These are phyloP conservation scores for Orthosia gothica DNA, from an alignment of 2,888 invertebrate genomes.

Conservation along the genomic window DNA sequence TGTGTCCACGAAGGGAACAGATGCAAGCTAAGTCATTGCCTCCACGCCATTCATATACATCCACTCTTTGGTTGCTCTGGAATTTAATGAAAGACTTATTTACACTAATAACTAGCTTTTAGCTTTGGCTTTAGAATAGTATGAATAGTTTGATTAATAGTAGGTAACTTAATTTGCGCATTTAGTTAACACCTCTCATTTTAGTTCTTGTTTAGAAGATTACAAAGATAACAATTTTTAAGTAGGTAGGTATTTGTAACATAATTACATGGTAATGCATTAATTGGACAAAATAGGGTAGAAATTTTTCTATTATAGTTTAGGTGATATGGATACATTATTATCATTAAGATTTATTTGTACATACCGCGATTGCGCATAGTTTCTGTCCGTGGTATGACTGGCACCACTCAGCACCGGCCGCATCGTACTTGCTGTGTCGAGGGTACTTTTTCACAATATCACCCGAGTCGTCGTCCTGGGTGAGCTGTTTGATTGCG, in stretches of 20 bases:
- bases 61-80: constrained; percentile 97
- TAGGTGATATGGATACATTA: not conserved
- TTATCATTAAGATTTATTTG: constrained; percentile 10
- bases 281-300: not conserved
- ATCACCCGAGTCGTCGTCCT: constrained; percentile 94
- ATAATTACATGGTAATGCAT: not conserved
- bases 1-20: constrained; percentile 95
- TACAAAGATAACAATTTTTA: not conserved
- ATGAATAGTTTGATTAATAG: too few species aligned
- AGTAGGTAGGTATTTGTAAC: not conserved
- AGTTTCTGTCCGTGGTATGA: constrained; percentile 94
- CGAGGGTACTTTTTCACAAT: constrained; percentile 95
- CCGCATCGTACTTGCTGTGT: constrained; percentile 98
- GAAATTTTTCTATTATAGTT: not conserved
- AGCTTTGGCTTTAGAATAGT: not conserved
- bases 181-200: constrained; percentile 1
- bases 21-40: constrained; percentile 94
- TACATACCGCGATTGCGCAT: constrained; percentile 96
- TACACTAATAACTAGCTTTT: not conserved
- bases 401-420: constrained; percentile 98
- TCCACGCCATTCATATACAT: constrained; percentile 95
- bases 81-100: constrained; percentile 4
- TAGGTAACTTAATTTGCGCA: not conserved
- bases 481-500: constrained; percentile 94
- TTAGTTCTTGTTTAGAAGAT: not conserved